phyloP scores from a whole-genome alignment of 2,888 invertebrate species.

The Drosophila quasianomalipes region DNA sequence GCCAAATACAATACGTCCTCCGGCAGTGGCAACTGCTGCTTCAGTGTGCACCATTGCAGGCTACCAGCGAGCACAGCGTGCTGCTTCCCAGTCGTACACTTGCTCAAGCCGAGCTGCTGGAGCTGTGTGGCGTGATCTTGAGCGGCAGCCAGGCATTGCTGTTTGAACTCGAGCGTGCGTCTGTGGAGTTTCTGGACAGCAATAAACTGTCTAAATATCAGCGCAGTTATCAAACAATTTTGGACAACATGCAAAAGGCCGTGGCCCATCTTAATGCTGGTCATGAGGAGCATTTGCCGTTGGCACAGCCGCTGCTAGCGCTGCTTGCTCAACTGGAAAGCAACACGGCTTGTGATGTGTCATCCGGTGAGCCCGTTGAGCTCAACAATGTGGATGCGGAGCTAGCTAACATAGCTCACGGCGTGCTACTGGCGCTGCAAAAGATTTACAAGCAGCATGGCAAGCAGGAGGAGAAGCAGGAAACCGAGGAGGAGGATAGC shows the following conservation, averaged over 20 bases:
- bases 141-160: slow-evolving; percentile 62
- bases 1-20: slow-evolving; percentile 85
- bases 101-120: slow-evolving; percentile 49
- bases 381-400: slow-evolving; percentile 80
- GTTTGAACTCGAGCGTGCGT: slow-evolving; percentile 66
- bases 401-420: slow-evolving; percentile 86
- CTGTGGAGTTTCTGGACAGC: slow-evolving; percentile 77
- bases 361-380: slow-evolving; percentile 32
- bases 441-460: slow-evolving; percentile 87
- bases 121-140: slow-evolving; percentile 62
- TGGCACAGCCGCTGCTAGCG: slow-evolving; percentile 74
- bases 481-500: slow-evolving; percentile 23
- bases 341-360: background rate
- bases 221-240: slow-evolving; percentile 53
- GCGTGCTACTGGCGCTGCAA: slow-evolving; percentile 87
- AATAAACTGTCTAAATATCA: slow-evolving; percentile 59
- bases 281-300: slow-evolving; percentile 68
- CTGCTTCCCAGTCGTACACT: slow-evolving; percentile 51
- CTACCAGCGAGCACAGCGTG: slow-evolving; percentile 59
- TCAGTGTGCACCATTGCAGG: slow-evolving; percentile 87
- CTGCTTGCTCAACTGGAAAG: slow-evolving; percentile 57
- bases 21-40: slow-evolving; percentile 90
- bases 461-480: slow-evolving; percentile 34
- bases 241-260: slow-evolving; percentile 47
- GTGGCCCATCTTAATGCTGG: slow-evolving; percentile 31